A percentile compares a stretch with the other conserved stretches of the same genome.
These are phyloP conservation scores for Chrysogorgia sp. DNA, from an alignment of 92 coral and sea anemone genomes.

Conservation along the genomic window DNA sequence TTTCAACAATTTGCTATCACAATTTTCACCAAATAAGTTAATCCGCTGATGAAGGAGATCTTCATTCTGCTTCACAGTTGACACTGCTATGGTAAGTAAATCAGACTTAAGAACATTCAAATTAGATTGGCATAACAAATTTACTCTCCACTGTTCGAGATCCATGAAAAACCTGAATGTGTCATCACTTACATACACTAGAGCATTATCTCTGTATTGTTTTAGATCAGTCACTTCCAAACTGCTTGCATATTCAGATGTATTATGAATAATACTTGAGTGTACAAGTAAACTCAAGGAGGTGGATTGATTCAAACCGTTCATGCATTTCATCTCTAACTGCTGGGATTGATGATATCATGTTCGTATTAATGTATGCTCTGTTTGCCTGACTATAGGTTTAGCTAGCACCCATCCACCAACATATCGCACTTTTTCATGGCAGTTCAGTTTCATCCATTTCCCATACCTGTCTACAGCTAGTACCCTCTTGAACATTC, in stretches of 20 bases:
- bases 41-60: background rate
- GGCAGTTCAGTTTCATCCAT: slow-evolving; percentile 3
- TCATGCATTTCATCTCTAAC: slow-evolving; percentile 16
- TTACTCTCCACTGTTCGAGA: slow-evolving; percentile 43
- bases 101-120: slow-evolving; percentile 42
- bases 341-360: background rate
- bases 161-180: slow-evolving; percentile 38
- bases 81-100: slow-evolving; percentile 7
- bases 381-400: slow-evolving; percentile 8
- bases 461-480: background rate
- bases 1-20: background rate
- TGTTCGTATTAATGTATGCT: slow-evolving; percentile 8
- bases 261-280: slow-evolving; percentile 9
- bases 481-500: too few species aligned
- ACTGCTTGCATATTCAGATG: slow-evolving; percentile 13
- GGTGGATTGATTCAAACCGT: slow-evolving; percentile 6
- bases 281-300: slow-evolving; percentile 12
- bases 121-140: slow-evolving; percentile 25
- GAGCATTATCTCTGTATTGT: slow-evolving; percentile 50
- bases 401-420: slow-evolving; percentile 39
- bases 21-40: background rate
- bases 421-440: slow-evolving; percentile 26
- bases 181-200: slow-evolving; percentile 43
- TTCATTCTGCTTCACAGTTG: slow-evolving; percentile 19
- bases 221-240: slow-evolving; percentile 46